Evolutionary conservation across 2,113 vertebrate genomes (phyloP).

Genomic region (Serinus canaria): DNA sequence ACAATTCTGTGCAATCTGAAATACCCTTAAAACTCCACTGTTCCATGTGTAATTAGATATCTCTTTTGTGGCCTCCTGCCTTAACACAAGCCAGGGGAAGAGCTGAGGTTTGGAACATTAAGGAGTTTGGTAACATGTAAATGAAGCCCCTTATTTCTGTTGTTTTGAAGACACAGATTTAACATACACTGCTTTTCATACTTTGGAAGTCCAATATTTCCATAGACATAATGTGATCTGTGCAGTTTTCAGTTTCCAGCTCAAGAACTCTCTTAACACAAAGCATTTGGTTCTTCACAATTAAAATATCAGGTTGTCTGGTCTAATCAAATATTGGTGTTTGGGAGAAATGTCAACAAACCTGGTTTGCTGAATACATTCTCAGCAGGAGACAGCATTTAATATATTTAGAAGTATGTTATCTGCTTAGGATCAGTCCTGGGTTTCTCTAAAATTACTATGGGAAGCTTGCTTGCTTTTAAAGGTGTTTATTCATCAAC

Average conservation of each 20-base stretch:
- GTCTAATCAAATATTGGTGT: not conserved
- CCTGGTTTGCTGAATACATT: not conserved
- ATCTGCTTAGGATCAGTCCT: not conserved
- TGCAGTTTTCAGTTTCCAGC: conserved; percentile 17
- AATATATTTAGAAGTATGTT: not conserved
- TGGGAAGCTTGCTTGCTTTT: not conserved
- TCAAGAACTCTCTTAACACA: not conserved
- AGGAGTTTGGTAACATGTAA: conserved; percentile 1
- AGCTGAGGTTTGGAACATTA: conserved; percentile 35
- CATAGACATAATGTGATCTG: conserved; percentile 1
- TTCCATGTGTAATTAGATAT: not conserved
- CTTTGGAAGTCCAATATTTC: conserved; percentile 13
- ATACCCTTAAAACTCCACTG: not conserved
- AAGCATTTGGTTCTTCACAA: not conserved
- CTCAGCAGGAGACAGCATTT: not conserved
- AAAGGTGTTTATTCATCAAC: not conserved
- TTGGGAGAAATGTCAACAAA: conserved; percentile 11
- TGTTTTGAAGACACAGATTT: conserved; percentile 33
- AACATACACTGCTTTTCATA: conserved; percentile 24
- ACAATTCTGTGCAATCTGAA: not conserved
- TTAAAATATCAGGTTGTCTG: conserved; percentile 28
- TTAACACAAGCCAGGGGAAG: not conserved
- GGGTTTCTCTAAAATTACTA: not conserved
- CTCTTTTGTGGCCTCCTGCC: not conserved
- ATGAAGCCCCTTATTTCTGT: not conserved